A percentile compares a stretch with the other conserved stretches of the same genome.
Evolutionary conservation across 2,888 invertebrate species (phyloP).

Genomic region (Caenorhabditis sp.): DNA sequence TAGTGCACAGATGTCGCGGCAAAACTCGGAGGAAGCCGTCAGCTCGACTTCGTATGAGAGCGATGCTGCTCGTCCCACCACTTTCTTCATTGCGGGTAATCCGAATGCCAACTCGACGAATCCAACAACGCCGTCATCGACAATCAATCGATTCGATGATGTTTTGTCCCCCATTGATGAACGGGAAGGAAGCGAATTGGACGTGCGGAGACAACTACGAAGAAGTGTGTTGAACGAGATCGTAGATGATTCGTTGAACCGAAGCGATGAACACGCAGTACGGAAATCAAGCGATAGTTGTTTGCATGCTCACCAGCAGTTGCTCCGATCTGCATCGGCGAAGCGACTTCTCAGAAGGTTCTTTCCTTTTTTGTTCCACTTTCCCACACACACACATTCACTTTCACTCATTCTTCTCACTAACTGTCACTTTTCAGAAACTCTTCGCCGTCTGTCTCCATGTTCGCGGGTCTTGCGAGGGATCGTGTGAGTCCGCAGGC

Average conservation of each 20-base stretch:
- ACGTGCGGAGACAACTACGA: constrained; percentile 14
- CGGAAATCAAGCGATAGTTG: constrained; percentile 66
- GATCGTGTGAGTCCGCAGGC: constrained; percentile 82
- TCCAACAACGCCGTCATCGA: constrained; percentile 38
- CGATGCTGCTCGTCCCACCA: constrained; percentile 35
- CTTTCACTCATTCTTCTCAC: constrained; percentile 3
- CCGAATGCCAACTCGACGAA: constrained; percentile 4
- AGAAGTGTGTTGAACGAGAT: constrained; percentile 47
- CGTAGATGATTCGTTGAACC: constrained; percentile 32
- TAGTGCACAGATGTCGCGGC: constrained; percentile 64
- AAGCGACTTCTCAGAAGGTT: constrained; percentile 62
- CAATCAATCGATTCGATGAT: constrained; percentile 58
- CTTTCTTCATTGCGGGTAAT: constrained; percentile 39
- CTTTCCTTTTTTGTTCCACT: neutral
- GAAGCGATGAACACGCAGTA: constrained; percentile 29
- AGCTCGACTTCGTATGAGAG: constrained; percentile 33
- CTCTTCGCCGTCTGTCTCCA: constrained; percentile 82
- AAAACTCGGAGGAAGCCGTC: constrained; percentile 61
- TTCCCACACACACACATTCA: neutral
- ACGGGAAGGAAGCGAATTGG: constrained; percentile 35
- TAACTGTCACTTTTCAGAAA: constrained; percentile 74
- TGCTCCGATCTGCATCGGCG: constrained; percentile 54
- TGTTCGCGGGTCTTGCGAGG: constrained; percentile 76
- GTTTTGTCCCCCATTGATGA: constrained; percentile 66
- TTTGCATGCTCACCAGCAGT: constrained; percentile 62